Base-by-base conservation (phyloP, 1,140 invertebrate species). In the Trachymyrmex septentrionalis region DNA sequence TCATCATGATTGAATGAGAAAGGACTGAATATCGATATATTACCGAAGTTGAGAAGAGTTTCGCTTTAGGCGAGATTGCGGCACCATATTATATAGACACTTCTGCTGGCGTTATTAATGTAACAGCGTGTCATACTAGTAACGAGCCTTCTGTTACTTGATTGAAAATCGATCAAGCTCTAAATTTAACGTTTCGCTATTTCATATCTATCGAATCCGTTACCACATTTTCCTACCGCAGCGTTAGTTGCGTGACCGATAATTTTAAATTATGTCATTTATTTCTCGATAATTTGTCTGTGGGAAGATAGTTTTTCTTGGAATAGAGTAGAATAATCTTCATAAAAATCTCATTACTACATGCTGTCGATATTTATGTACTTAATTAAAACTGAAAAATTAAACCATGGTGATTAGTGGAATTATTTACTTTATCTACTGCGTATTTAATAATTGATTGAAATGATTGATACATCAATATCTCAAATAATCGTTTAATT, bases 161-260 rank as follows among this genome's bases (percentile, higher is more conserved):
- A 48, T 16, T 55, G 24, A 86, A 81, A 86, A 63, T 86, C 77
- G 38, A 81, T 86, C 59, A 61, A 69, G 48, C 27, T 81, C 64
- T 38, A 86, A 81, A 71, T 63, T 81, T 59, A 76, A 86, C 76
- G 38, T 34, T 80, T 69, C 27, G 38, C 53, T 30, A 50, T 63
- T 80, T 14, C 48, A 24, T 27, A 24, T 69, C 44, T 27, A 10
- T 73, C 30, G 34, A 82, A 75, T 84, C 19, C 48, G 16, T 50
- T 34, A 14, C 24, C 63, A n/a, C 55, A 61, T 34, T 84, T 61
- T 21, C 14, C 24, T 34, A 21, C 30, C 34, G 16, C 55, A 48
- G 2, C 48, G 19, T 24, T 38, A 34, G 27, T 75, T 14, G 44
- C 38, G 66, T 69, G 44, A 16, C 44, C 30, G 12, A 63, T 75